Conservation (phyloP, 2,113 vertebrate species). For the Forbesichthys agassizii region DNA sequence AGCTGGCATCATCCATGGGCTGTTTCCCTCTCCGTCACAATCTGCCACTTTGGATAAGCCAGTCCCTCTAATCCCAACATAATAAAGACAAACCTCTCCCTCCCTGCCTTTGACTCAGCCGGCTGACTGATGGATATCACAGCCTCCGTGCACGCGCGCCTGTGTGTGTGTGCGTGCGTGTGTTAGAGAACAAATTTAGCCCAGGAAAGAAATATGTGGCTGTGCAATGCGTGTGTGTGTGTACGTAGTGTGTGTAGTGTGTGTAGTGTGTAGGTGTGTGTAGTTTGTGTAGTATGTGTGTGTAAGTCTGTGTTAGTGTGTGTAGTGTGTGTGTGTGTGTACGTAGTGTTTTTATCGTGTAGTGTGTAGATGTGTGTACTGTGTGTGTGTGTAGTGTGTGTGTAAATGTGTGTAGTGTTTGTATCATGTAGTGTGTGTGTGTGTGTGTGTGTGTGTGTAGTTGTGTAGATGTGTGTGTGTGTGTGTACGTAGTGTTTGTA, state of each 20-base stretch:
- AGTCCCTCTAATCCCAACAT: conserved; percentile 22
- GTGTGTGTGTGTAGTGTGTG: not conserved
- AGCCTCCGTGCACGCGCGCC: not conserved
- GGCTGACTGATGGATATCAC: conserved; percentile 21
- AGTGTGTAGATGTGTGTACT: no score
- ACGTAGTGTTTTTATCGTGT: no score
- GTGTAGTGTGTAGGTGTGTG: no score
- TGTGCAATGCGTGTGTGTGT: not conserved
- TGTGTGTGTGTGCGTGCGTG: no score
- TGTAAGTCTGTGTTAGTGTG: no score
- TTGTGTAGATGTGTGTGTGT: no score
- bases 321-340: no score
- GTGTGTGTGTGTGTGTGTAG: conserved; percentile 4
- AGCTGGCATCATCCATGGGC: conserved; percentile 40
- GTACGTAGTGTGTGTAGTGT: no score
- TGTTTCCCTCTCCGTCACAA: conserved; percentile 20
- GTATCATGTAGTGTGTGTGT: not conserved
- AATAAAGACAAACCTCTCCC: conserved; percentile 12
- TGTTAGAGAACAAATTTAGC: not conserved
- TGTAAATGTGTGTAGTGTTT: no score
- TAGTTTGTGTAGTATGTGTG: no score
- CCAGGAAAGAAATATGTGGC: not conserved
- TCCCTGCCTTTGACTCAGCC: not conserved
- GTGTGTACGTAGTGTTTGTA: not conserved
- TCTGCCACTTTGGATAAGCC: conserved; percentile 41